These are phyloP conservation scores for Phyllotis vaccarum DNA, from an alignment of 2,797 vertebrate genomes.

Conservation along the genomic window DNA sequence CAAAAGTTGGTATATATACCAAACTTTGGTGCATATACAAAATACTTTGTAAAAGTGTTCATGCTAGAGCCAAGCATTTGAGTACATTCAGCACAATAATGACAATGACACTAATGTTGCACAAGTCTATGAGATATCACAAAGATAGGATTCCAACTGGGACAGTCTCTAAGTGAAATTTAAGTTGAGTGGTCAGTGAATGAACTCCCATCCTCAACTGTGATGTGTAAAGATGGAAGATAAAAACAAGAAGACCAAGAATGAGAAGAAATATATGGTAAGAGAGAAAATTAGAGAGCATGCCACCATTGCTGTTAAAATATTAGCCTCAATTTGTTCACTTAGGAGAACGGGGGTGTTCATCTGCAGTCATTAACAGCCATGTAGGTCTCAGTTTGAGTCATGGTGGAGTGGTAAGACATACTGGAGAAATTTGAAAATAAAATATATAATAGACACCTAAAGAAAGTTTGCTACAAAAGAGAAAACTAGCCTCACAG, in stretches of 20 bases:
- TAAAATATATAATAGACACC: background rate
- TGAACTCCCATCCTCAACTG: background rate
- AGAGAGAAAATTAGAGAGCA: background rate
- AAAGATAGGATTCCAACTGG: background rate
- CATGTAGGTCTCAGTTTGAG: background rate
- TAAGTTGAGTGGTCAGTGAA: background rate
- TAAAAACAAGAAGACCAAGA: background rate
- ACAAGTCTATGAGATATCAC: background rate
- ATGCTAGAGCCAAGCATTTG: slow-evolving; percentile 44
- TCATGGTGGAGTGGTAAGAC: background rate
- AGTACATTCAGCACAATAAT: background rate
- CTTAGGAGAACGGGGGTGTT: background rate
- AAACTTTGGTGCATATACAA: no score
- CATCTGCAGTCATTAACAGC: background rate
- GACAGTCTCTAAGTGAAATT: background rate
- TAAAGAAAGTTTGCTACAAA: background rate
- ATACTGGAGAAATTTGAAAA: background rate
- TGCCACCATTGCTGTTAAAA: background rate
- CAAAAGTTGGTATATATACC: no score
- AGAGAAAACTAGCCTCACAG: background rate
- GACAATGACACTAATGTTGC: slow-evolving; percentile 1
- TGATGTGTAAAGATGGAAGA: background rate
- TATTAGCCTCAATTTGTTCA: background rate
- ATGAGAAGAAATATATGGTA: background rate
- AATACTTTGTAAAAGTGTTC: background rate